These are phyloP conservation scores for Idaea aversata DNA, from an alignment of 2,888 invertebrate species.

Conservation along the genomic window DNA sequence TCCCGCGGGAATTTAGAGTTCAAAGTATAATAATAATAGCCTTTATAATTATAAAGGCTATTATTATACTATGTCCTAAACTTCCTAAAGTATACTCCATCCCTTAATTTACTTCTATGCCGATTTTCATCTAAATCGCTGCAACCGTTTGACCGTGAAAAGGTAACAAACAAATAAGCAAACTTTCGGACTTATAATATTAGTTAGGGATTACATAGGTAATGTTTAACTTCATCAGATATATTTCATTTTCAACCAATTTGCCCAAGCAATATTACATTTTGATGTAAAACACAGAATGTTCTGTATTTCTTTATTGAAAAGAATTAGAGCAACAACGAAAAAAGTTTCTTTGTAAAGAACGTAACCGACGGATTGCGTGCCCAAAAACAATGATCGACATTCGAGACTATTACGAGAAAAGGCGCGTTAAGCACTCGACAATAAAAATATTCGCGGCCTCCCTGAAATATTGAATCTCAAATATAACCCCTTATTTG, in stretches of 20 bases:
- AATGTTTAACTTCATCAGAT: too few relatives aligned
- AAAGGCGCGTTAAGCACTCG: conserved; percentile 53
- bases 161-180: too few relatives aligned
- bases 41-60: too few relatives aligned
- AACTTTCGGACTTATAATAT: too few relatives aligned
- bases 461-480: conserved; percentile 38
- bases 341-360: conserved; percentile 46
- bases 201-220: too few relatives aligned
- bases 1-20: too few relatives aligned
- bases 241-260: conserved; percentile 24
- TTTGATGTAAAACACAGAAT: conserved; percentile 27
- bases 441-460: conserved; percentile 53
- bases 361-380: conserved; percentile 61
- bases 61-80: too few relatives aligned
- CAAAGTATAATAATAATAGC: too few relatives aligned
- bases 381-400: conserved; percentile 65
- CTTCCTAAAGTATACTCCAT: too few relatives aligned
- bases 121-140: too few relatives aligned
- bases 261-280: conserved; percentile 18
- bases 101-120: too few relatives aligned
- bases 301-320: conserved; percentile 36
- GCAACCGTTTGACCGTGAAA: too few relatives aligned
- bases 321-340: conserved; percentile 46
- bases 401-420: conserved; percentile 53
- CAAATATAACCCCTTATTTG: conserved; percentile 32